These are phyloP conservation scores for Athripsodes cinereus DNA, from an alignment of 2,888 invertebrate species.

Conservation along the genomic window DNA sequence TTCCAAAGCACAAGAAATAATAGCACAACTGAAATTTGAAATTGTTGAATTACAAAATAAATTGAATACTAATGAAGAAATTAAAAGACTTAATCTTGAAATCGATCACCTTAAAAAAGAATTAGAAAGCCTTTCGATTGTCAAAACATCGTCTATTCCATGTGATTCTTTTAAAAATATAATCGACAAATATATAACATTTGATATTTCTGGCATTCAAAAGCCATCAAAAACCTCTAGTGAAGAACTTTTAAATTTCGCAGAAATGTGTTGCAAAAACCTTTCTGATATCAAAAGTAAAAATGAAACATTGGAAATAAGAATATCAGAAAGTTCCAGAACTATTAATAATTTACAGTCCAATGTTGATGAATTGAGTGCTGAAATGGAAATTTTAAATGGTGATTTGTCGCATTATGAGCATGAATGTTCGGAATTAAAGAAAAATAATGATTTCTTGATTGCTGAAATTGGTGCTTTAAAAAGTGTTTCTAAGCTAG, in stretches of 20 bases:
- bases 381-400: constrained; percentile 46
- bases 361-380: constrained; percentile 51
- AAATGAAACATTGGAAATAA: constrained; percentile 50
- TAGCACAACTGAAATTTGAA: constrained; percentile 46
- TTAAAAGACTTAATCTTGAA: constrained; percentile 24
- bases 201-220: constrained; percentile 41
- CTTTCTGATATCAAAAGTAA: constrained; percentile 54
- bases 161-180: constrained; percentile 12
- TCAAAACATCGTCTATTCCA: background rate
- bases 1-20: constrained; percentile 32
- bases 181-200: constrained; percentile 41
- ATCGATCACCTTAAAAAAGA: constrained; percentile 25
- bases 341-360: constrained; percentile 48
- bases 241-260: constrained; percentile 18
- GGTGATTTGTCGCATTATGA: constrained; percentile 50
- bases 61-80: constrained; percentile 30
- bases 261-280: constrained; percentile 42
- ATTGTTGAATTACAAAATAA: constrained; percentile 42
- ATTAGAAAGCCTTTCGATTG: constrained; percentile 13
- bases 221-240: constrained; percentile 24
- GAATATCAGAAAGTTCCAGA: constrained; percentile 52
- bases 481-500: constrained; percentile 58
- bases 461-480: constrained; percentile 58
- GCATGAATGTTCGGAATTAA: constrained; percentile 58
- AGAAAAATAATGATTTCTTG: constrained; percentile 66